These are phyloP conservation scores for Drosophila stalkeri DNA, from an alignment of 2,888 invertebrate genomes.

Conservation along the genomic window DNA sequence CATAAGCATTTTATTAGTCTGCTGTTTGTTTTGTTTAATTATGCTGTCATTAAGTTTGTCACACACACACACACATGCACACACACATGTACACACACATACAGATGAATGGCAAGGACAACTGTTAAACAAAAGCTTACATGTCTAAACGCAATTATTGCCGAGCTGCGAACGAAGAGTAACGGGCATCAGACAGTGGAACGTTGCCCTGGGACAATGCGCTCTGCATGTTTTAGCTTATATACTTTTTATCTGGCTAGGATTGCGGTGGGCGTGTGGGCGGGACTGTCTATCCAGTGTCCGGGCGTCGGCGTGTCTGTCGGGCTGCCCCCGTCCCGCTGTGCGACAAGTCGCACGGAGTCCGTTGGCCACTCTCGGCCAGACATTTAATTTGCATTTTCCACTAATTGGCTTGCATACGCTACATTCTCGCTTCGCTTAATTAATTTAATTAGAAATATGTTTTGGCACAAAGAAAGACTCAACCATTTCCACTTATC, in stretches of 20 bases:
- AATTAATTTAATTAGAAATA: constrained; percentile 80
- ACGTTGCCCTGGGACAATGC: constrained; percentile 29
- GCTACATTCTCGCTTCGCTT: constrained; percentile 69
- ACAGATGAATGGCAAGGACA: constrained; percentile 23
- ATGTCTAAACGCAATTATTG: constrained; percentile 77
- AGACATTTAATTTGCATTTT: constrained; percentile 80
- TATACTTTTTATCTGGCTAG: constrained; percentile 34
- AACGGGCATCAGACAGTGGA: constrained; percentile 28
- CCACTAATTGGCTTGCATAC: constrained; percentile 77
- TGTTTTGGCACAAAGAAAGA: constrained; percentile 60
- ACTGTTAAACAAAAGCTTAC: constrained; percentile 68
- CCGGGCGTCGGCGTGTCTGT: constrained; percentile 1
- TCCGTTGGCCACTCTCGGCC: constrained; percentile 53
- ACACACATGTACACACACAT: constrained; percentile 29
- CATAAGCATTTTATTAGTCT: constrained; percentile 73
- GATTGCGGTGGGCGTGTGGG: constrained; percentile 10
- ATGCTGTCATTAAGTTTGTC: constrained; percentile 76
- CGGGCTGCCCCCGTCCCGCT: constrained; percentile 20
- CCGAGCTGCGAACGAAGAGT: constrained; percentile 50
- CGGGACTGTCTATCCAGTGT: not conserved
- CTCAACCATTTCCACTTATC: constrained; percentile 27
- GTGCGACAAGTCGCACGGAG: constrained; percentile 21
- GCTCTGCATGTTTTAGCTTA: not conserved
- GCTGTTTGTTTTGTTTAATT: constrained; percentile 77
- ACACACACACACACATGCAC: constrained; percentile 39